These are phyloP conservation scores for Phodopus roborovskii DNA, from an alignment of 2,113 vertebrate genomes.

Conservation along the genomic window DNA sequence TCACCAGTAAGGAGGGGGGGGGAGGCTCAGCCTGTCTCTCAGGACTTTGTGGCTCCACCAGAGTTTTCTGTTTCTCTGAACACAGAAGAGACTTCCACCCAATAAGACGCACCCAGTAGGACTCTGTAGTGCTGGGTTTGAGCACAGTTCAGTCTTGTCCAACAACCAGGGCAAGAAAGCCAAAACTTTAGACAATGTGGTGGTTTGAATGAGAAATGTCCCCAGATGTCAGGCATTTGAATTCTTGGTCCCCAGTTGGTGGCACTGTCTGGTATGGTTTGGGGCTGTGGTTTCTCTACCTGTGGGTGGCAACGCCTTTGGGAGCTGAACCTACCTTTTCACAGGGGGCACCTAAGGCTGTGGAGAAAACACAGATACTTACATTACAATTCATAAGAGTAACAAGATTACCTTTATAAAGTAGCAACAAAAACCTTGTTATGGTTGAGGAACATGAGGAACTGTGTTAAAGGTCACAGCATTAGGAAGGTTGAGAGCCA, in stretches of 20 bases:
- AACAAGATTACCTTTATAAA: background rate
- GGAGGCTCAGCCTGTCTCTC: background rate
- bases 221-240: background rate
- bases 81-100: conserved; percentile 13
- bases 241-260: background rate
- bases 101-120: background rate
- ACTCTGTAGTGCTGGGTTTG: background rate
- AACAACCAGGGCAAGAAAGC: background rate
- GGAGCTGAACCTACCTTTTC: background rate
- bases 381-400: background rate
- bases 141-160: background rate
- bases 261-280: background rate
- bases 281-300: background rate
- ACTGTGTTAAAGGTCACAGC: background rate
- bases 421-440: background rate
- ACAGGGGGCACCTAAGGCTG: background rate
- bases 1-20: conserved; percentile 37
- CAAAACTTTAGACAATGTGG: background rate
- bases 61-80: conserved; percentile 50
- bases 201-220: no score
- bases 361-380: background rate
- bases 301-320: background rate
- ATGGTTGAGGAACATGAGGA: background rate
- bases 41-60: background rate
- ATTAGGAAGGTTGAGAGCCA: background rate